Percentiles rank a stretch among this genome's conserved stretches.
phyloP scores from a whole-genome alignment of 1,140 invertebrate genomes.

The Drosophila tropicalis region DNA sequence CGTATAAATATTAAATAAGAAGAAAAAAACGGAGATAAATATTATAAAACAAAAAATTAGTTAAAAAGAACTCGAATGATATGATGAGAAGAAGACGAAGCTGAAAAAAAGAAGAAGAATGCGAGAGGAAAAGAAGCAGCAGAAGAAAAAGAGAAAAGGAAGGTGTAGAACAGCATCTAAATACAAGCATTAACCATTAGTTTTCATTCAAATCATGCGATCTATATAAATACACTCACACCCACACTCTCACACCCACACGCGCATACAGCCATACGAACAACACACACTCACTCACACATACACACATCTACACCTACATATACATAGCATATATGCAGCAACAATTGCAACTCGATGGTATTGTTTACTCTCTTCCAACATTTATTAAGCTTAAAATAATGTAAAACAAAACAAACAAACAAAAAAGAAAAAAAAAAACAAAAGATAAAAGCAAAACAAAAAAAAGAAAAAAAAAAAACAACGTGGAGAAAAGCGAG shows the following conservation, averaged over 20 bases:
- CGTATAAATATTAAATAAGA: slow-evolving; percentile 70
- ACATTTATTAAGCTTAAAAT: slow-evolving; percentile 81
- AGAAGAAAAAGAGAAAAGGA: slow-evolving; percentile 42
- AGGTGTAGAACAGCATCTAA: slow-evolving; percentile 70
- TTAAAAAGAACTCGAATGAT: slow-evolving; percentile 76
- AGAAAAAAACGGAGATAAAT: slow-evolving; percentile 40
- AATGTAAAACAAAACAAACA: slow-evolving; percentile 38
- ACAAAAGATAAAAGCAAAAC: slow-evolving; percentile 40
- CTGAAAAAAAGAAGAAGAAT: slow-evolving; percentile 35
- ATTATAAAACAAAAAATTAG: slow-evolving; percentile 72
- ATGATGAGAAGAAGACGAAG: slow-evolving; percentile 63
- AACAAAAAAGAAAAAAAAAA: slow-evolving; percentile 32
- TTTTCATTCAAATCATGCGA: slow-evolving; percentile 68
- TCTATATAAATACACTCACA: slow-evolving; percentile 61
- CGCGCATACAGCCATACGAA: slow-evolving; percentile 41
- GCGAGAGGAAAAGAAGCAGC: slow-evolving; percentile 25
- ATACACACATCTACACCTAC: slow-evolving; percentile 37
- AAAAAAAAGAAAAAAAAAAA: too few species aligned
- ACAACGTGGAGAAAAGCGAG: slow-evolving; percentile 22
- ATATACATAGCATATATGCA: slow-evolving; percentile 64
- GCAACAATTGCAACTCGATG: slow-evolving; percentile 79
- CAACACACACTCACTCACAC: slow-evolving; percentile 30
- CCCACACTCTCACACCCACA: slow-evolving; percentile 33
- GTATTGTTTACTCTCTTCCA: slow-evolving; percentile 82
- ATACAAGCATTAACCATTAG: slow-evolving; percentile 75